Percentiles rank a stretch among this genome's conserved stretches.
phyloP scores from a whole-genome alignment of 2,888 invertebrate genomes.

The Drosophila basisetae region DNA sequence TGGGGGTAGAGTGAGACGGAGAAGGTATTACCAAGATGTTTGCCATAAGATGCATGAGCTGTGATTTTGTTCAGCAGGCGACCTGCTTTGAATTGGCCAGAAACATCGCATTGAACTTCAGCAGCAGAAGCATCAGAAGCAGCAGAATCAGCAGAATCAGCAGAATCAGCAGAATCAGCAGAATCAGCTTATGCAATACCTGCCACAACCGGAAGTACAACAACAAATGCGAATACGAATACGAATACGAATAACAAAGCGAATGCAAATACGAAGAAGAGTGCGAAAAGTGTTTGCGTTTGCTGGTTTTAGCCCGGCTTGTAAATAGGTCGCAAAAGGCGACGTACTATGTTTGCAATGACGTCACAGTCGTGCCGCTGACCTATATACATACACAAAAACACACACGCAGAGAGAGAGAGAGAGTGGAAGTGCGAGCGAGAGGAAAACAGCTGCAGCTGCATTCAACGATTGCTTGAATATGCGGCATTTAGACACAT shows the following conservation, averaged over 20 bases:
- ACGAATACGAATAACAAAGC: constrained; percentile 3
- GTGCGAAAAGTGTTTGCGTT: constrained; percentile 11
- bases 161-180: constrained; percentile 13
- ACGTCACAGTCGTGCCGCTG: constrained; percentile 73
- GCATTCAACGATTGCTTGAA: constrained; percentile 23
- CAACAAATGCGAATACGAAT: constrained; percentile 19
- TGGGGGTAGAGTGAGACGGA: neutral
- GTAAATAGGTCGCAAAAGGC: constrained; percentile 69
- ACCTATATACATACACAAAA: constrained; percentile 61
- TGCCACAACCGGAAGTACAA: constrained; percentile 41
- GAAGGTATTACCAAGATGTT: constrained; percentile 24
- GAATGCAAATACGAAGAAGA: constrained; percentile 17
- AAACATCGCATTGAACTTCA: constrained; percentile 72
- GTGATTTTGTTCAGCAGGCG: constrained; percentile 40
- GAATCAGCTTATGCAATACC: constrained; percentile 58
- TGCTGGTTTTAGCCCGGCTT: constrained; percentile 33
- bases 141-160: constrained; percentile 7
- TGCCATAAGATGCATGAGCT: constrained; percentile 53
- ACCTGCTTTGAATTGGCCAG: constrained; percentile 57
- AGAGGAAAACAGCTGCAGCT: constrained; percentile 42
- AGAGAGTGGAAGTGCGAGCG: neutral
- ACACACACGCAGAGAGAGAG: constrained; percentile 7
- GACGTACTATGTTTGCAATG: constrained; percentile 55
- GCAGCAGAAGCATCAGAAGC: neutral
- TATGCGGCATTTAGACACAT: constrained; percentile 39